Percentiles rank a stretch among this genome's conserved stretches.
phyloP scores from a whole-genome alignment of 2,797 vertebrate species.

The Garrulus glandarius region DNA sequence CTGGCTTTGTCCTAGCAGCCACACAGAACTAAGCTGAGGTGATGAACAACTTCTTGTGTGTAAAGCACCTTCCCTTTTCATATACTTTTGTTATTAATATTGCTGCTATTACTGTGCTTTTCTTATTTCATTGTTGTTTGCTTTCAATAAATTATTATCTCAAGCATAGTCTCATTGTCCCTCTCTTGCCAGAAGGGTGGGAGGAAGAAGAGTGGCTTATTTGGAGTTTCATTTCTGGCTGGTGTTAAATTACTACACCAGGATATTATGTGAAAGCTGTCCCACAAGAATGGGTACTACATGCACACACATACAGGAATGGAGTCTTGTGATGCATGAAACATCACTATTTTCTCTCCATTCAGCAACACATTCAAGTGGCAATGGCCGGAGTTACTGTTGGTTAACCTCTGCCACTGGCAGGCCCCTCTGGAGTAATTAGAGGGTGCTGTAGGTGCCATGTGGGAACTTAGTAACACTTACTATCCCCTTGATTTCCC shows the following conservation, averaged over 20 bases:
- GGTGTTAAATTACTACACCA: neutral
- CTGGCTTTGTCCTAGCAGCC: rapidly evolving
- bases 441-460: neutral
- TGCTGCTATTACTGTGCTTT: neutral
- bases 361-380: neutral
- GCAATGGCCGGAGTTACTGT: neutral
- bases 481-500: neutral
- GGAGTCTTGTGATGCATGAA: neutral
- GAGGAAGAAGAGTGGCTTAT: neutral
- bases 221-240: neutral
- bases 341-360: neutral
- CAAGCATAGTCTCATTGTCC: neutral
- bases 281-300: neutral
- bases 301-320: neutral
- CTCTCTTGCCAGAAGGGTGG: neutral
- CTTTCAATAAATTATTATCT: neutral
- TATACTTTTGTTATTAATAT: neutral
- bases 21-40: neutral
- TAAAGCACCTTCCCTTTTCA: neutral
- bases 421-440: neutral
- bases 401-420: neutral
- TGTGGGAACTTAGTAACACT: neutral
- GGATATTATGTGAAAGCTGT: neutral
- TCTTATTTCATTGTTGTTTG: neutral
- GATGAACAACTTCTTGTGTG: neutral